These are phyloP conservation scores for Rhineura floridana DNA, from an alignment of 2,113 vertebrate species.

Conservation along the genomic window DNA sequence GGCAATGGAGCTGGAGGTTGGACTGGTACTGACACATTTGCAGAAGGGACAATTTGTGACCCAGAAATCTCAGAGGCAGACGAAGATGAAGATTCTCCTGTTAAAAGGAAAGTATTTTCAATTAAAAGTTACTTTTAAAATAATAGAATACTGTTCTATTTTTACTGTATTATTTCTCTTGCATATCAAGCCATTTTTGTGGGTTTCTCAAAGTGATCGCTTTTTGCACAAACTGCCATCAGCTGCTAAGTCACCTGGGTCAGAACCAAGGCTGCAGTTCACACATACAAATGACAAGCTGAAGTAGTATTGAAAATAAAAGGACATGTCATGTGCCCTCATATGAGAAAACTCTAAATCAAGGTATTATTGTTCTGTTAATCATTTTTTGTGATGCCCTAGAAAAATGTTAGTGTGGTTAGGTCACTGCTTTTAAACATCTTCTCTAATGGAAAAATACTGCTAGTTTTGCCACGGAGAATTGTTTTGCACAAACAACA, in stretches of 20 bases:
- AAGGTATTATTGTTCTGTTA: not conserved
- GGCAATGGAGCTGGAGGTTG: constrained; percentile 92
- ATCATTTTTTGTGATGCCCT: not conserved
- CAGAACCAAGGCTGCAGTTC: not conserved
- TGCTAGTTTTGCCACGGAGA: not conserved
- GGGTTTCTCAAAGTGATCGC: not conserved
- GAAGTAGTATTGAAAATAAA: not conserved
- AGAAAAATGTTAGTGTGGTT: not conserved
- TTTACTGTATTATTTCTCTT: not conserved
- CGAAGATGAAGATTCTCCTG: constrained; percentile 57
- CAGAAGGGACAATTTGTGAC: constrained; percentile 74
- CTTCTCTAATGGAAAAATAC: not conserved
- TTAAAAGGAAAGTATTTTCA: constrained; percentile 22
- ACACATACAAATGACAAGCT: not conserved
- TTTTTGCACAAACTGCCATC: not conserved
- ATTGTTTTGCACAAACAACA: not conserved
- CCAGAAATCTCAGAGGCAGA: constrained; percentile 63
- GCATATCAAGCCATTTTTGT: not conserved
- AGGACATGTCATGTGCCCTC: too few species aligned
- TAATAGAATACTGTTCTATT: not conserved
- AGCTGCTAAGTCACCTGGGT: not conserved
- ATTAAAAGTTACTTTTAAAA: not conserved
- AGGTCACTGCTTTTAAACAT: not conserved
- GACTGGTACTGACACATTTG: constrained; percentile 78
- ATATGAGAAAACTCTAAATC: too few species aligned